Percentiles rank a stretch among this genome's conserved stretches.
phyloP scores from a whole-genome alignment of 1,140 invertebrate species.

The Heterodera schachtii region DNA sequence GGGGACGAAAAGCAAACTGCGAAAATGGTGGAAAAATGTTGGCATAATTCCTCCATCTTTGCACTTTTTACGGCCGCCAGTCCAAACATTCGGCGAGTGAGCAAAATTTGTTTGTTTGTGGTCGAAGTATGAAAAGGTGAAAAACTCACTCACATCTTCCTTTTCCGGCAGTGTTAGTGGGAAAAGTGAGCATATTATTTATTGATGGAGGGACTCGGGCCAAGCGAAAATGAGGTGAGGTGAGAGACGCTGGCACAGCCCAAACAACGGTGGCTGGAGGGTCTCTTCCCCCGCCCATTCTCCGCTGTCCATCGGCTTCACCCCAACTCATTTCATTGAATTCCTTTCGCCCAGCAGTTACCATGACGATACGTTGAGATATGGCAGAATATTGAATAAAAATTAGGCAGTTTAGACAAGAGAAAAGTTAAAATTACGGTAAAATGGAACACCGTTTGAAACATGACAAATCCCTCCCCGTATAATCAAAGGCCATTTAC shows the following conservation, averaged over 20 bases:
- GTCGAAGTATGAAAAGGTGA: background rate
- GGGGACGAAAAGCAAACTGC: background rate
- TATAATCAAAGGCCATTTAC: too few species aligned
- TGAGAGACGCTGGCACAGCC: background rate
- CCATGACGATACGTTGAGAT: background rate
- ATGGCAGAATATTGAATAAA: background rate
- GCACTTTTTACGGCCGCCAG: background rate
- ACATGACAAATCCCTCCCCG: too few species aligned
- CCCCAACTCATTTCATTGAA: background rate
- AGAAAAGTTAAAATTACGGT: background rate
- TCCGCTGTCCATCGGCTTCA: background rate
- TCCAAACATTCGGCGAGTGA: background rate
- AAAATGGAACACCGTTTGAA: background rate
- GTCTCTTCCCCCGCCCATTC: background rate
- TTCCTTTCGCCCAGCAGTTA: background rate
- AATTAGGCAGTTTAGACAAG: background rate
- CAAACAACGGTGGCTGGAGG: background rate
- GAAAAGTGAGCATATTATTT: background rate
- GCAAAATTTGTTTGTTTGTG: background rate
- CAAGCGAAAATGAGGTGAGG: background rate
- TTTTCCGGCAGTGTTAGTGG: background rate
- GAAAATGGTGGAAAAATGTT: background rate
- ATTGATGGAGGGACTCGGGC: background rate
- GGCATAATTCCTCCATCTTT: background rate
- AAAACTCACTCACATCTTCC: background rate